These are phyloP conservation scores for Macrobrachium nipponense DNA, from an alignment of 1,140 invertebrate genomes.

Conservation along the genomic window DNA sequence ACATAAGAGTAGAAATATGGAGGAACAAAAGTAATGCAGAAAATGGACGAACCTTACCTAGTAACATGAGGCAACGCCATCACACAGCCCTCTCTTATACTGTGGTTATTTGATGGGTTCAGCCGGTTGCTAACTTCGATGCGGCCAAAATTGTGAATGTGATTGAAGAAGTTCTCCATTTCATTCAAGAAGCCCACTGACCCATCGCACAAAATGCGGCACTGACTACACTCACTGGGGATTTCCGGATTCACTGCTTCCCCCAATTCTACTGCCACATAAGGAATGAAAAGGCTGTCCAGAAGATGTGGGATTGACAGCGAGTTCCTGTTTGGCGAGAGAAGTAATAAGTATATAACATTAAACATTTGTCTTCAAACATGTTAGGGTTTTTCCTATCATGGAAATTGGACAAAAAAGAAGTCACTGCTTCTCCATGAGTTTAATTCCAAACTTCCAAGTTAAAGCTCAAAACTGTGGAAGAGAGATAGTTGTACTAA, in stretches of 20 bases:
- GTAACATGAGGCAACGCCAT: slow-evolving; percentile 44
- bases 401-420: too few species aligned
- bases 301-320: slow-evolving; percentile 42
- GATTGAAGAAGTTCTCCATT: slow-evolving; percentile 53
- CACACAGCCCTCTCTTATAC: slow-evolving; percentile 34
- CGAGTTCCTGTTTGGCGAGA: slow-evolving; percentile 22
- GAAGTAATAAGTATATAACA: not conserved
- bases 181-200: slow-evolving; percentile 30
- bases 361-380: not conserved
- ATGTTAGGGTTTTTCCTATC: too few species aligned
- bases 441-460: too few species aligned
- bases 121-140: slow-evolving; percentile 39
- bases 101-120: not conserved
- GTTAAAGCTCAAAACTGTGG: too few species aligned
- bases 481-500: too few species aligned
- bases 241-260: slow-evolving; percentile 48
- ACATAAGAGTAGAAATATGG: too few species aligned
- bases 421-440: too few species aligned
- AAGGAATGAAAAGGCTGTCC: slow-evolving; percentile 45
- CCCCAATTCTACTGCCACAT: slow-evolving; percentile 42
- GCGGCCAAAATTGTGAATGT: slow-evolving; percentile 45
- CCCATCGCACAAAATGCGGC: slow-evolving; percentile 33
- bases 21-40: too few species aligned
- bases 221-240: slow-evolving; percentile 36
- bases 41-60: slow-evolving; percentile 7